Evolutionary conservation across 2,797 vertebrate species (phyloP).

Genomic region (Uromys caudimaculatus): DNA sequence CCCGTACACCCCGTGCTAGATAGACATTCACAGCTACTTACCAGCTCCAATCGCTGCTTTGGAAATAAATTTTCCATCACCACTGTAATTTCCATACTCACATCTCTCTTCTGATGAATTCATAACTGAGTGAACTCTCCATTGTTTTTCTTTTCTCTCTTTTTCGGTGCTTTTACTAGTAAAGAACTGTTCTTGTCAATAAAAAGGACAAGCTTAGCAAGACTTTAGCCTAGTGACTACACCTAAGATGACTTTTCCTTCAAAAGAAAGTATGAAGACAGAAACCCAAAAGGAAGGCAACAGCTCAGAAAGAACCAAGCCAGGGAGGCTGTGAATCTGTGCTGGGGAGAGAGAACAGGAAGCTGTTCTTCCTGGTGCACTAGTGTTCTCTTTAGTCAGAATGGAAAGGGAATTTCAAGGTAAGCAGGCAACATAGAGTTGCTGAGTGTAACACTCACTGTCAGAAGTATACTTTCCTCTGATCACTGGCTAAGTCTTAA

Average conservation of each 20-base stretch:
- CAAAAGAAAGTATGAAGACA: conserved; percentile 17
- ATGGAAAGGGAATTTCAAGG: conserved; percentile 48
- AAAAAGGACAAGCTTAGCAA: background rate
- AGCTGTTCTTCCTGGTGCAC: background rate
- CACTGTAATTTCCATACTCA: conserved; percentile 24
- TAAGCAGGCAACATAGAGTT: conserved; percentile 1
- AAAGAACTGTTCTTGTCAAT: conserved; percentile 1
- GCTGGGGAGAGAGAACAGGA: background rate
- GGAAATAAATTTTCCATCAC: conserved; percentile 8
- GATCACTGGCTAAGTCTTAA: conserved; percentile 30
- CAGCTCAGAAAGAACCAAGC: conserved; percentile 35
- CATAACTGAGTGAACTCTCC: background rate
- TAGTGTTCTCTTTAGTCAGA: background rate
- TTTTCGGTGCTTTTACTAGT: background rate
- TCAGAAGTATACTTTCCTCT: background rate
- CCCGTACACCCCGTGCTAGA: background rate
- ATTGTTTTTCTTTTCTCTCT: background rate
- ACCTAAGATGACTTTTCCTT: conserved; percentile 17
- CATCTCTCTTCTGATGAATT: conserved; percentile 9
- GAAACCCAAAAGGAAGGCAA: background rate
- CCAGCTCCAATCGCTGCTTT: background rate
- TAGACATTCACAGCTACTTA: background rate
- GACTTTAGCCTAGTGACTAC: background rate
- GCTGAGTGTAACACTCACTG: background rate
- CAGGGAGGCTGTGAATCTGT: background rate